Percentiles rank a stretch among this genome's conserved stretches.
Conservation (phyloP, 2,113 vertebrate genomes). For the Leiothrix lutea region DNA sequence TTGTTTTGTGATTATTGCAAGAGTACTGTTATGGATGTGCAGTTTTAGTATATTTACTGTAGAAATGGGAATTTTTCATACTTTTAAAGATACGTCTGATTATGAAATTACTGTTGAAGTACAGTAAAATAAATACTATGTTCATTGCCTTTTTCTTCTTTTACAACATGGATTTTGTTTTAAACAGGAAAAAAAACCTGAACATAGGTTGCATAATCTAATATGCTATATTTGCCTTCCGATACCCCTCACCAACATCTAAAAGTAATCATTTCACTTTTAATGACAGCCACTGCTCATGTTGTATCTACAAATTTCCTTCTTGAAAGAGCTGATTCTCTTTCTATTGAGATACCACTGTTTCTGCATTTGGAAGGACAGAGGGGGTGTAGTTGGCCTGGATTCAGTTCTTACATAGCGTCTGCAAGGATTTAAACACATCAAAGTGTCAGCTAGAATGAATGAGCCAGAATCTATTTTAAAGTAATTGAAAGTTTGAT, state of each 20-base stretch:
- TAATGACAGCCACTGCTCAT: conserved; percentile 50
- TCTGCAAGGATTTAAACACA: conserved; percentile 37
- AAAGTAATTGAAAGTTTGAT: not conserved
- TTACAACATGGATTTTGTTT: not conserved
- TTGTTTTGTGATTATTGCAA: not conserved
- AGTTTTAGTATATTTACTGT: not conserved
- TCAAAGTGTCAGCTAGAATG: conserved; percentile 1
- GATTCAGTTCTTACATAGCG: conserved; percentile 22
- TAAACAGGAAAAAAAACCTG: conserved; percentile 38
- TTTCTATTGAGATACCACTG: conserved; percentile 11
- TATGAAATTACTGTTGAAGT: not conserved
- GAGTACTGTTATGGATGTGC: not conserved
- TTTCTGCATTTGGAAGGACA: conserved; percentile 11
- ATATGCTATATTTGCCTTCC: conserved; percentile 74
- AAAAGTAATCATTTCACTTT: conserved; percentile 62
- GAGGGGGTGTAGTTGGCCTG: conserved; percentile 1
- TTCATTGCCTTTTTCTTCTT: not conserved
- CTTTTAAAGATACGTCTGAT: not conserved
- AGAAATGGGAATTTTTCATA: not conserved
- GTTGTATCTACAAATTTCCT: conserved; percentile 72
- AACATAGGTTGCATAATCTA: conserved; percentile 61
- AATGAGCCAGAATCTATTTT: not conserved
- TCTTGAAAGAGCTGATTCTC: conserved; percentile 37
- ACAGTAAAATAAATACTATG: not conserved
- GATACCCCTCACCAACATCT: conserved; percentile 65